These are phyloP conservation scores for Ochropleura leucogaster DNA, from an alignment of 2,888 invertebrate species.

Conservation along the genomic window DNA sequence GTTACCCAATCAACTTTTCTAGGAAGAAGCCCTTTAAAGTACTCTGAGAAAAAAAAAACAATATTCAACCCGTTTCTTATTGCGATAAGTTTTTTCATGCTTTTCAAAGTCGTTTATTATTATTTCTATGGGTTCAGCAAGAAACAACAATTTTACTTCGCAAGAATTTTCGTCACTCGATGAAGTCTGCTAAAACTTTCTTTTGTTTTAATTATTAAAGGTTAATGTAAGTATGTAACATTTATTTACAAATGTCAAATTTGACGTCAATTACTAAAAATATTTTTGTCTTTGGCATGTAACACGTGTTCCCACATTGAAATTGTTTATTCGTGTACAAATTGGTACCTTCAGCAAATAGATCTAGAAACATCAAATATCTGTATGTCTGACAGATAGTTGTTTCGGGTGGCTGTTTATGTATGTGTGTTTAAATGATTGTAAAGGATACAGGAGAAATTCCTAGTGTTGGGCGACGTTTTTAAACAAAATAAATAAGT, in stretches of 20 bases:
- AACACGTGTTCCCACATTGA: not conserved
- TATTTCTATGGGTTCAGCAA: constrained; percentile 15
- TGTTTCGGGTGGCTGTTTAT: too few relatives aligned
- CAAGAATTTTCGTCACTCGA: too few relatives aligned
- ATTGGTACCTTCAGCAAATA: not conserved
- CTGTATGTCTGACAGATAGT: too few relatives aligned
- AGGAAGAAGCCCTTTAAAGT: constrained; percentile 26
- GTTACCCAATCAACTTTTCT: constrained; percentile 24
- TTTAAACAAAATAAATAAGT: too few relatives aligned
- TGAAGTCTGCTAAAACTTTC: not conserved
- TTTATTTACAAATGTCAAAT: not conserved
- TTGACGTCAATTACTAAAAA: not conserved
- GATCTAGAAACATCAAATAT: not conserved
- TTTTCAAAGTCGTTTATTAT: not conserved
- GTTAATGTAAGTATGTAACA: not conserved
- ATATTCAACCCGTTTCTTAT: constrained; percentile 13
- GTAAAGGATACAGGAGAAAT: too few relatives aligned
- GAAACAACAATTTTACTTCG: not conserved
- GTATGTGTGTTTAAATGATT: too few relatives aligned
- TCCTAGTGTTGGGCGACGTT: too few relatives aligned
- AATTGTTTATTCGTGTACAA: not conserved
- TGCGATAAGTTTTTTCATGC: not conserved
- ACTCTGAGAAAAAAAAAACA: constrained; percentile 6
- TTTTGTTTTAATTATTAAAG: not conserved
- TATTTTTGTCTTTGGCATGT: not conserved